These are phyloP conservation scores for Rhagium mordax DNA, from an alignment of 2,888 invertebrate species.

Conservation along the genomic window DNA sequence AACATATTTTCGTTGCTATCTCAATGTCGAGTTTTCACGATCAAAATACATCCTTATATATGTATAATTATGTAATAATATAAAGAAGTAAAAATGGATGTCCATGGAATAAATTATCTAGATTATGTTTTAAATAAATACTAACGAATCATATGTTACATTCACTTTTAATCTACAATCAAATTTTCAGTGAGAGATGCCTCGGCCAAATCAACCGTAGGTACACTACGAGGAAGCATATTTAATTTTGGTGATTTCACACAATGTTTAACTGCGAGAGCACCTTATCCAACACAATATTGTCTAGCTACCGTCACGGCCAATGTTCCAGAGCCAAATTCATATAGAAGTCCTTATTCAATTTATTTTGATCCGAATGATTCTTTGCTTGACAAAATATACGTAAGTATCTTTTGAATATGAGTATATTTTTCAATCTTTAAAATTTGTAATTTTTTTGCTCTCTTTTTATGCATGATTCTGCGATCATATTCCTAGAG, in stretches of 20 bases:
- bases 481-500: too few relatives aligned
- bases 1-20: too few relatives aligned
- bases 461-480: too few relatives aligned
- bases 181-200: conserved; percentile 74
- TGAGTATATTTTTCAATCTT: too few relatives aligned
- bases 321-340: conserved; percentile 53
- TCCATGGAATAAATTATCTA: too few relatives aligned
- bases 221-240: conserved; percentile 73
- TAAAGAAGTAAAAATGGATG: too few relatives aligned
- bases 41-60: too few relatives aligned
- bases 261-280: conserved; percentile 70
- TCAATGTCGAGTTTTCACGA: too few relatives aligned
- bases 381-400: conserved; percentile 60
- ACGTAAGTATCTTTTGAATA: conserved; percentile 61
- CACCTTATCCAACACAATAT: conserved; percentile 66
- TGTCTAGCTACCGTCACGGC: conserved; percentile 62
- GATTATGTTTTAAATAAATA: too few relatives aligned
- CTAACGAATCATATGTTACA: too few relatives aligned
- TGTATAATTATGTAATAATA: too few relatives aligned
- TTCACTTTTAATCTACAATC: background rate
- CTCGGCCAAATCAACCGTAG: conserved; percentile 73
- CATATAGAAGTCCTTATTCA: conserved; percentile 57
- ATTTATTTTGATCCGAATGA: conserved; percentile 59
- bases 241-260: conserved; percentile 77
- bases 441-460: too few relatives aligned